Percentiles rank a stretch among this genome's conserved stretches.
Conservation (phyloP, 2,113 vertebrate species). For the Bettongia penicillata region DNA sequence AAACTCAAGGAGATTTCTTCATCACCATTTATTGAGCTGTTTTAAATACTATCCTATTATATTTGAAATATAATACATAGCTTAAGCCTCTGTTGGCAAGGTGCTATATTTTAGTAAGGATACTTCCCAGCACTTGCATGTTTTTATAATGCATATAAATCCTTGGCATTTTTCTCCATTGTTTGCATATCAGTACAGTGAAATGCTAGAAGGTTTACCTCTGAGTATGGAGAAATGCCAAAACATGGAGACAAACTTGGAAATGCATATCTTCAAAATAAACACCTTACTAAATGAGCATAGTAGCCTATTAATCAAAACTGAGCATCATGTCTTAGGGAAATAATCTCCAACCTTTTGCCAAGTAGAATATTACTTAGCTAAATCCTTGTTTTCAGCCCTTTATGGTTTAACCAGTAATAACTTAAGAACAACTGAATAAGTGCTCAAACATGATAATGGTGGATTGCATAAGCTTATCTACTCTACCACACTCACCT, state of each 20-base stretch:
- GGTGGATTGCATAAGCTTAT: not conserved
- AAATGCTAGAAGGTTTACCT: not conserved
- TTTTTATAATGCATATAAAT: slow-evolving; percentile 21
- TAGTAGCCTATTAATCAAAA: not conserved
- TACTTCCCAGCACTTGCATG: not conserved
- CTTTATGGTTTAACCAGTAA: not conserved
- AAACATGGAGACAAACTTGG: not conserved
- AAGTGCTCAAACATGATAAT: not conserved
- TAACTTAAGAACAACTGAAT: slow-evolving; percentile 31
- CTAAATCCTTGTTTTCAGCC: not conserved
- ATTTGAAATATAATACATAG: slow-evolving; percentile 39
- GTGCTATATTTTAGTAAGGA: not conserved
- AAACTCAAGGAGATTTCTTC: not conserved
- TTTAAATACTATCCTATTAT: slow-evolving; percentile 35
- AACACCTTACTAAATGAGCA: not conserved
- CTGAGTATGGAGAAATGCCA: not conserved
- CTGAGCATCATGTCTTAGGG: not conserved
- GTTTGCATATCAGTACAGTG: not conserved
- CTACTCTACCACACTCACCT: not conserved
- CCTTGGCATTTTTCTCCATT: not conserved
- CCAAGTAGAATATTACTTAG: not conserved
- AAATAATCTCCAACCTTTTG: not conserved
- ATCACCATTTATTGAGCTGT: slow-evolving; percentile 25
- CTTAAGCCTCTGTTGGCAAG: slow-evolving; percentile 22
- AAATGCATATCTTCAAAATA: slow-evolving; percentile 1